Percentiles rank a stretch among this genome's conserved stretches.
Evolutionary conservation across 1,140 invertebrate species (phyloP).

Genomic region (Drosophila funebris): DNA sequence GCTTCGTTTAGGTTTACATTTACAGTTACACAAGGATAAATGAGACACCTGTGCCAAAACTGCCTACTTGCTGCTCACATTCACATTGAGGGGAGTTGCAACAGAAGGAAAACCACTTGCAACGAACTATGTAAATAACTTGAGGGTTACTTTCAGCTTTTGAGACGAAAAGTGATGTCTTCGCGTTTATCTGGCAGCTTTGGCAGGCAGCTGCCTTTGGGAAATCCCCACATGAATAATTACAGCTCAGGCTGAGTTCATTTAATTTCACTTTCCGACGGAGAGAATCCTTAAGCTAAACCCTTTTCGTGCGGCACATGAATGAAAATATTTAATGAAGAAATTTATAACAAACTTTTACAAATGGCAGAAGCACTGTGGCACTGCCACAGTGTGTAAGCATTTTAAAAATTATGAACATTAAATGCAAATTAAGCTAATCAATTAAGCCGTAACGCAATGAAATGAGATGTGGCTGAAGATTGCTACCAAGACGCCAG

Average conservation of each 20-base stretch:
- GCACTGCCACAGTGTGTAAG: slow-evolving; percentile 6
- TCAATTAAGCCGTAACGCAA: slow-evolving; percentile 57
- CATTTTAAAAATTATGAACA: slow-evolving; percentile 74
- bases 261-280: slow-evolving; percentile 68
- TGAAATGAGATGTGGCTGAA: slow-evolving; percentile 19
- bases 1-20: slow-evolving; percentile 4
- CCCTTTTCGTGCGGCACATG: slow-evolving; percentile 53
- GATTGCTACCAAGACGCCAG: neutral
- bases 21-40: neutral
- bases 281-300: slow-evolving; percentile 23
- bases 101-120: slow-evolving; percentile 14
- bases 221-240: slow-evolving; percentile 77
- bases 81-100: neutral
- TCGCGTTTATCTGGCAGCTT: slow-evolving; percentile 41
- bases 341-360: slow-evolving; percentile 76
- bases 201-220: slow-evolving; percentile 13
- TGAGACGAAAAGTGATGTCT: slow-evolving; percentile 22
- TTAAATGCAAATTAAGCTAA: slow-evolving; percentile 78
- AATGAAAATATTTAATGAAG: slow-evolving; percentile 79
- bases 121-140: slow-evolving; percentile 39
- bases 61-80: slow-evolving; percentile 1
- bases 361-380: slow-evolving; percentile 39
- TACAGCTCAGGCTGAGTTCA: slow-evolving; percentile 71
- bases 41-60: slow-evolving; percentile 35
- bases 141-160: slow-evolving; percentile 7